Evolutionary conservation across 35 echinoderm and acorn worm species (phyloP), one percentile per base, ranked within the genome.

Genomic region (Apostichopus japonicus): DNA sequence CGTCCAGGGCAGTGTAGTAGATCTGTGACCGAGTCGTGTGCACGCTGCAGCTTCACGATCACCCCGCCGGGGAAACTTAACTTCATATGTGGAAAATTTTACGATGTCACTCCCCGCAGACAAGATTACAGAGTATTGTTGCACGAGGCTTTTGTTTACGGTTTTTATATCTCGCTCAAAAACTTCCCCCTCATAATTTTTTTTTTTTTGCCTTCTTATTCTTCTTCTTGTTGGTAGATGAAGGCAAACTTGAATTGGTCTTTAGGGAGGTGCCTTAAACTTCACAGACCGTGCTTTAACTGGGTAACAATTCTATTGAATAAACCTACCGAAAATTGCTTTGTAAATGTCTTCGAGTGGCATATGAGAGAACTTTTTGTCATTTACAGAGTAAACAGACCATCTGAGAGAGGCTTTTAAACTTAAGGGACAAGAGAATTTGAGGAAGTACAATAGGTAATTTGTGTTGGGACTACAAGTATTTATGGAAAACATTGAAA

Each of bases 51-150:
- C 86, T 73, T 72, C 86, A 89, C 51, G 67, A 89, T 67, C 86
- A 54, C 86, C 86, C 33, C 33, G 25, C 25, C 10, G 25, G 86
- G 81, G 86, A 89, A 89, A 89, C 86, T 89, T 89, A 89, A 73
- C 86, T 89, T 89, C 86, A 72, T 23, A 57, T 72, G 10, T 56
- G 67, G 33, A 89, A 72, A 87, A 72, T 72, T 89, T 89, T 89
- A 89, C 17, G 86, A 89, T 23, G 56, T 63, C 19, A 55, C 27
- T 89, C 67, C 61, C 59, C 16, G 17, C 6, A 51, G 86, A 72
- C 56, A 17, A 15, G 33, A 44, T 44, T 54, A 72, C 1, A 24
- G 86, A 89, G 56, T 63, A 73, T 73, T 71, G 63, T 44, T 75
- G 86, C 44, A 72, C 16, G 79, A 72, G 86, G 44, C 56, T 63